Base-by-base conservation (phyloP, 35 echinoderm and acorn worm species). In the Diadema setosum region DNA sequence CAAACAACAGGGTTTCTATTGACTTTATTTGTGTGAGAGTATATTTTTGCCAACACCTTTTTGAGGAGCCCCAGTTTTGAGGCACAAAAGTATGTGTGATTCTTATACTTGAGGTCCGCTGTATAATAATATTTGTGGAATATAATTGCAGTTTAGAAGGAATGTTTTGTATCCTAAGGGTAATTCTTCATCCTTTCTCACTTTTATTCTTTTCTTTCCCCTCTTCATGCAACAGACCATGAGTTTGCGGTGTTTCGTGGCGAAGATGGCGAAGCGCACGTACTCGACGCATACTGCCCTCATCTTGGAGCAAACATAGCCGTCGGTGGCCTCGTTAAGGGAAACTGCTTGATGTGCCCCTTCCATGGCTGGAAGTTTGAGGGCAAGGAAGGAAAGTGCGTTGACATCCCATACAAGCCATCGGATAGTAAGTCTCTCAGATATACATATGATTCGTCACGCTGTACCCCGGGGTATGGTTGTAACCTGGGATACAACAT, bases 311-410 rank as follows among this genome's bases (percentile, higher is more conserved):
- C 95, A 17, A 98, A 98, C 42, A 74, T 98, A 16, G 95, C 87
- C 15, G 88, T 98, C 27, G 95, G 95, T 59, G 95, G 95, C 36
- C 75, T 46, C 56, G 88, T 98, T 12, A 91, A 91, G 16, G 95
- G 95, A 0, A 80, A 98, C 81, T 98, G 95, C 42, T 16, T 98
- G 24, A 75, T 87, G 61, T 98, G 95, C 64, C 95, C 95, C 37
- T 98, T 98, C 85, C 95, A 98, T 81, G 95, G 95, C 21, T 98
- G 95, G 95, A 26, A 33, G 2, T 98, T 98, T 23, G 58, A 86
- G 32, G 95, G 95, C 2, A 81, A 91, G 25, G 92, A 93, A 52
- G 95, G 95, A 25, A 88, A 98, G 64, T 93, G 93, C 44, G 58
- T 91, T 16, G 50, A 83, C 42, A 94, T 98, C 17, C 95, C 95